A percentile compares a stretch with the other conserved stretches of the same genome.
Evolutionary conservation across 2,113 vertebrate species (phyloP).

Genomic region (Ceratotherium simum): DNA sequence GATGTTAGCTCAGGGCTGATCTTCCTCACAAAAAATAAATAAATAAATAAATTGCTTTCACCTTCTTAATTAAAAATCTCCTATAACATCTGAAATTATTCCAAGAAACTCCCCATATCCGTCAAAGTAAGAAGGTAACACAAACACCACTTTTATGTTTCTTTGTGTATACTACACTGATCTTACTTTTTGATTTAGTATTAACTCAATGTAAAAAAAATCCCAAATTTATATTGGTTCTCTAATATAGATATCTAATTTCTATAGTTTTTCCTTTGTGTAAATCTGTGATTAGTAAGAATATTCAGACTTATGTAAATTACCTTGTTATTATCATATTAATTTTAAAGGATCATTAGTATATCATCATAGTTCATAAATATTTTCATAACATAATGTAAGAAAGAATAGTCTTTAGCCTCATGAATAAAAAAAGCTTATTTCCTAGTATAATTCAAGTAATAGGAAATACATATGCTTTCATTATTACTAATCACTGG

Average conservation of each 20-base stretch:
- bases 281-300: constrained; percentile 27
- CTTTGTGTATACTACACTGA: not conserved
- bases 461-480: not conserved
- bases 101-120: not conserved
- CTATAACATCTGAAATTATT: not conserved
- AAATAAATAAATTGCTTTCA: not conserved
- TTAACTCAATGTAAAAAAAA: not conserved
- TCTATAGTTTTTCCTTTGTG: not conserved
- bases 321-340: not conserved
- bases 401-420: constrained; percentile 4
- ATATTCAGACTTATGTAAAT: constrained; percentile 11
- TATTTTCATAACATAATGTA: constrained; percentile 31
- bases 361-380: constrained; percentile 38
- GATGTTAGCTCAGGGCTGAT: too few species aligned
- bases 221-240: not conserved
- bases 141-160: not conserved
- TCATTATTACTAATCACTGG: not conserved
- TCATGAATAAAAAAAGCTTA: constrained; percentile 14
- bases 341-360: not conserved
- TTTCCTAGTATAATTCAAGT: not conserved
- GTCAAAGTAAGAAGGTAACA: not conserved
- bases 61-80: constrained; percentile 30
- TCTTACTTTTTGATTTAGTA: constrained; percentile 18
- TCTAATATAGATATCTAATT: constrained; percentile 38
- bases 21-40: too few species aligned